A percentile compares a stretch with the other conserved stretches of the same genome.
phyloP scores from a whole-genome alignment of 2,113 vertebrate species.

The Thomomys bottae region DNA sequence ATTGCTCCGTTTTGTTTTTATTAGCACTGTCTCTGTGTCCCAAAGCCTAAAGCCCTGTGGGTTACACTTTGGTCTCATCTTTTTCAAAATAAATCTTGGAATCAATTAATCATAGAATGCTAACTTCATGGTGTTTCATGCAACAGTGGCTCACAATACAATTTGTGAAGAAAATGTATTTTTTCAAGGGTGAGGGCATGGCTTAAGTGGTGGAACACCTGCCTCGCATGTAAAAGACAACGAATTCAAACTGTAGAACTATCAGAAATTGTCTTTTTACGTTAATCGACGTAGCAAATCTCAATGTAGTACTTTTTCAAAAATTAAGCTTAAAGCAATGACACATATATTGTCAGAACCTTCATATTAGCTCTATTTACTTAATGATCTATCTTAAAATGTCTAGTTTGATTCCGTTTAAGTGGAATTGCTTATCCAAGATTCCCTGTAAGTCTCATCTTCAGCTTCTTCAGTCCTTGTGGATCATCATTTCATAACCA shows the following conservation, averaged over 20 bases:
- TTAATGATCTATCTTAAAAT: neutral
- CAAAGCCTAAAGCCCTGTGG: conserved; percentile 4
- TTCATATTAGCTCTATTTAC: neutral
- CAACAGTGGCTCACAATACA: neutral
- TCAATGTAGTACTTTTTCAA: conserved; percentile 17
- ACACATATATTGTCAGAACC: neutral
- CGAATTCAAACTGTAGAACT: no score
- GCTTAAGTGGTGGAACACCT: no score
- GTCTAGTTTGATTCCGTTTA: neutral
- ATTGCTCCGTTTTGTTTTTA: conserved; percentile 52
- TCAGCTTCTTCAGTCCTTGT: neutral
- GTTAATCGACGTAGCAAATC: neutral
- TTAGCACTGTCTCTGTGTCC: conserved; percentile 4
- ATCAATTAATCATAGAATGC: conserved; percentile 45
- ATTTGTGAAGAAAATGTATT: conserved; percentile 27
- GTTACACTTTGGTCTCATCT: conserved; percentile 11
- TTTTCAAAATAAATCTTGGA: conserved; percentile 52
- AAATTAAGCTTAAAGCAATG: neutral
- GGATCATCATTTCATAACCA: neutral
- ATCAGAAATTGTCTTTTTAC: neutral
- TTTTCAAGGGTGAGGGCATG: neutral
- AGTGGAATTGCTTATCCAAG: neutral
- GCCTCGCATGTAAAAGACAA: no score
- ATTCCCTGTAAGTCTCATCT: neutral
- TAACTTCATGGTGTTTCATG: neutral